phyloP scores from a whole-genome alignment of 92 coral and sea anemone genomes.

The Parazoanthus darwini region DNA sequence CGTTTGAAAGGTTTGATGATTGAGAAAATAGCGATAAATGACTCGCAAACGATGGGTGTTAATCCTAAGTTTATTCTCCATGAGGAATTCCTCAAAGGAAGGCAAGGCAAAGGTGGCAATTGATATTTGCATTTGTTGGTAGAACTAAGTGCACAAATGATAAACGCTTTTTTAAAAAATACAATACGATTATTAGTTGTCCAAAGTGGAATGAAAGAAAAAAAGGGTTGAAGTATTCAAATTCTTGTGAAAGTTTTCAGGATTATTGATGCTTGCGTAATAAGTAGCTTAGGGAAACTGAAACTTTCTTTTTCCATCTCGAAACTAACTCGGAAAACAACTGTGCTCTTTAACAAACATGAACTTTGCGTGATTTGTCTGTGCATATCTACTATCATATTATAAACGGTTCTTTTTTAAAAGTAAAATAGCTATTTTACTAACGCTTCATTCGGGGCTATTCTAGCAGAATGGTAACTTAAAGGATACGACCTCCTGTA shows the following conservation, averaged over 20 bases:
- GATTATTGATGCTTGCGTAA: not conserved
- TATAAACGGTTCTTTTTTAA: not conserved
- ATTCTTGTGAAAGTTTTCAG: not conserved
- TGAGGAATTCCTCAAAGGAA: not conserved
- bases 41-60: slow-evolving; percentile 41
- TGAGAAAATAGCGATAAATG: slow-evolving; percentile 40
- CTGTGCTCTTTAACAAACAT: not conserved
- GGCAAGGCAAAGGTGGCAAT: not conserved
- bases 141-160: not conserved
- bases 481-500: not conserved
- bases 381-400: not conserved
- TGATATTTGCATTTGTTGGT: not conserved
- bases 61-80: not conserved
- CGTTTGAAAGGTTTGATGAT: slow-evolving; percentile 39
- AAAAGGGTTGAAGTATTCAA: too few species aligned
- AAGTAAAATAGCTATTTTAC: not conserved
- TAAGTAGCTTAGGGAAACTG: not conserved
- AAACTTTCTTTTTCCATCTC: not conserved
- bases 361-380: not conserved
- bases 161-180: too few species aligned
- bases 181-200: not conserved
- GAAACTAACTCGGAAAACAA: not conserved
- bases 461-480: not conserved
- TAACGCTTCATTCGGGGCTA: not conserved
- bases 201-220: not conserved